Conservation (phyloP, 2,888 invertebrate genomes). For the Scaptomyza tumidula region DNA sequence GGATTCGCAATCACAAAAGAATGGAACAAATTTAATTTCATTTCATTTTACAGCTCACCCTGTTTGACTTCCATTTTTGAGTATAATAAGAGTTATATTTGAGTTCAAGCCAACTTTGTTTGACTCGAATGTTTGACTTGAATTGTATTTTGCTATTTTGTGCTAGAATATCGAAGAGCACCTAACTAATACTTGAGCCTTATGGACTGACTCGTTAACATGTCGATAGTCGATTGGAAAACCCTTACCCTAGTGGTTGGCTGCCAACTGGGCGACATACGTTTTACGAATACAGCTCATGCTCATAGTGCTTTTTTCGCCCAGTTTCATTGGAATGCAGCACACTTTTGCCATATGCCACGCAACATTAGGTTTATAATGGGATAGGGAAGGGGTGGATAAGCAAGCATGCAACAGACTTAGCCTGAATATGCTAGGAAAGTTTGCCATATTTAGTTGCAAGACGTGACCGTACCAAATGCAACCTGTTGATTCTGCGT, state of each 20-base stretch:
- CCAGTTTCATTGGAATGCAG: constrained; percentile 73
- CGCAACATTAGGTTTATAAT: constrained; percentile 46
- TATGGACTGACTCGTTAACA: constrained; percentile 22
- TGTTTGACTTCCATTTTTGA: neutral
- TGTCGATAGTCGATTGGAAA: constrained; percentile 32
- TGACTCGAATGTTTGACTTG: neutral
- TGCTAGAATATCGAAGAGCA: neutral
- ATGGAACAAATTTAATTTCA: too few species aligned
- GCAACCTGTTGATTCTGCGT: constrained; percentile 67
- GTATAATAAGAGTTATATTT: neutral
- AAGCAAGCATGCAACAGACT: constrained; percentile 22
- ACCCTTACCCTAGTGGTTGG: constrained; percentile 7
- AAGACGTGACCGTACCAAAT: constrained; percentile 41
- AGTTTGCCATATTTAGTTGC: constrained; percentile 13
- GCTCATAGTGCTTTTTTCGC: constrained; percentile 41
- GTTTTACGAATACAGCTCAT: constrained; percentile 11
- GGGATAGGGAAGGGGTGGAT: neutral
- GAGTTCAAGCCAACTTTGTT: too few species aligned
- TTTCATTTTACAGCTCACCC: too few species aligned
- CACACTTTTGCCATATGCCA: constrained; percentile 67
- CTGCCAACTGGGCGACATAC: neutral
- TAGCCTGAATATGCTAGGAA: constrained; percentile 7
- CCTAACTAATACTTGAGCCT: constrained; percentile 19
- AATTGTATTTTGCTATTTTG: neutral
- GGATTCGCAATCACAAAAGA: too few species aligned